Evolutionary conservation across 2,797 vertebrate genomes (phyloP), one percentile per base, ranked within the genome.

Genomic region (Catharus ustulatus): DNA sequence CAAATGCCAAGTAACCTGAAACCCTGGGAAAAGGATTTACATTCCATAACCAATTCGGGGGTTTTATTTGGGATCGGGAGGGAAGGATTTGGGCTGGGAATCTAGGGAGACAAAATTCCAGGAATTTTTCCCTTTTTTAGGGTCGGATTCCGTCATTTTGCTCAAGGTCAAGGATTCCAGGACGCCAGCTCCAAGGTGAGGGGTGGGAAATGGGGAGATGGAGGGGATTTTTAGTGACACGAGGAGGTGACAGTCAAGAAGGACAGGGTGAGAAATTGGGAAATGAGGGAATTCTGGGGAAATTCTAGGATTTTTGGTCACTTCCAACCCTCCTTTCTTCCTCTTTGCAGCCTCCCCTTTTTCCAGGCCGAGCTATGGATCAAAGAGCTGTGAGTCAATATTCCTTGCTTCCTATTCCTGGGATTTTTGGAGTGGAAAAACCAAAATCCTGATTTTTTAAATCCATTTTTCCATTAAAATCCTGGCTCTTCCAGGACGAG

Each of bases 361-460:
- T 99, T 99, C 97, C 98, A 99, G 92, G 98, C 99, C 2, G 99
- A 99, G 75, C 96, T 99, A 29, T 99, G 99, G 99, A 99, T 99
- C 97, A 99, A 99, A 97, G 99, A 99, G 97, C 96, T 99, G 99
- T 99, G 97, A 99, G 99, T 98, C 27, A 86, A 6, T 8, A 8
- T 19, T 62, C 20, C 9, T 29, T 48, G 29, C 32, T 23, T 20
- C 5, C 2, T 43, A 75, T 84, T 21, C 26, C 24, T 18, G 32
- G 26, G 21, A 21, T 20, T 63, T 55, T 55, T 27, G 20, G 29
- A 30, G 11, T 20, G 59, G 19, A 17, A 42, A 57, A 74, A 21
- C 7, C 13, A 43, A 57, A 84, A 36, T 42, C 11, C 10, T 42
- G 26, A 8, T 22, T 14, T 58, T 55, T 46, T 6, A 4, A 29